A percentile compares a stretch with the other conserved stretches of the same genome.
Conservation (phyloP, 2,888 invertebrate genomes). For the Cantharis rustica region DNA sequence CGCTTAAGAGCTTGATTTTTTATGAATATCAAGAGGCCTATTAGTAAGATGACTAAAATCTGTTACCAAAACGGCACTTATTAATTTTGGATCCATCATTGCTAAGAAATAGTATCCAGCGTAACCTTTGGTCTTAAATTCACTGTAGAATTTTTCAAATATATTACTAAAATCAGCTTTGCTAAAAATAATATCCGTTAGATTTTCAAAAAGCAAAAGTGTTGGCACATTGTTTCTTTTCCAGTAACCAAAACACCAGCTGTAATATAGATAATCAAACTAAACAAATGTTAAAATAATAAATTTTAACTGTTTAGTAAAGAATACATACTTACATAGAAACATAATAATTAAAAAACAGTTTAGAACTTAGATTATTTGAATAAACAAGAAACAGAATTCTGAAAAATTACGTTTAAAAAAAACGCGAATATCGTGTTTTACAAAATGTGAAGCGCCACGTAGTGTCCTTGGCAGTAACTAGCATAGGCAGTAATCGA, state of each 20-base stretch:
- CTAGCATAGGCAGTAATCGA: too few relatives aligned
- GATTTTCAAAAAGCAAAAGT: neutral
- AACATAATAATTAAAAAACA: too few relatives aligned
- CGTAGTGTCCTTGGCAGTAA: too few relatives aligned
- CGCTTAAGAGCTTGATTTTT: neutral
- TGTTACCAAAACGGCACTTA: neutral
- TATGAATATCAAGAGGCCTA: neutral
- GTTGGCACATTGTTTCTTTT: neutral
- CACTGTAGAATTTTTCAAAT: neutral
- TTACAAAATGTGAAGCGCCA: too few relatives aligned
- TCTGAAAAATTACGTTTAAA: too few relatives aligned
- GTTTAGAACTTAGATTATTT: too few relatives aligned
- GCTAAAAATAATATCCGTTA: neutral
- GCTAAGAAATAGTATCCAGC: neutral
- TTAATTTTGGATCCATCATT: neutral
- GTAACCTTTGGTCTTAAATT: neutral
- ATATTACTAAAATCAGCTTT: neutral
- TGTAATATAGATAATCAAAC: too few relatives aligned
- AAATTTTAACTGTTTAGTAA: too few relatives aligned
- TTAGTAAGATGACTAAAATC: neutral
- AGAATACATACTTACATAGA: too few relatives aligned
- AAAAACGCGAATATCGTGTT: too few relatives aligned
- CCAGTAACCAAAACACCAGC: neutral
- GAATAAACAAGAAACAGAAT: too few relatives aligned
- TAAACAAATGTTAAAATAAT: too few relatives aligned